Evolutionary conservation across 2,113 vertebrate genomes (phyloP).

Genomic region (Potamarius usumacintae): DNA sequence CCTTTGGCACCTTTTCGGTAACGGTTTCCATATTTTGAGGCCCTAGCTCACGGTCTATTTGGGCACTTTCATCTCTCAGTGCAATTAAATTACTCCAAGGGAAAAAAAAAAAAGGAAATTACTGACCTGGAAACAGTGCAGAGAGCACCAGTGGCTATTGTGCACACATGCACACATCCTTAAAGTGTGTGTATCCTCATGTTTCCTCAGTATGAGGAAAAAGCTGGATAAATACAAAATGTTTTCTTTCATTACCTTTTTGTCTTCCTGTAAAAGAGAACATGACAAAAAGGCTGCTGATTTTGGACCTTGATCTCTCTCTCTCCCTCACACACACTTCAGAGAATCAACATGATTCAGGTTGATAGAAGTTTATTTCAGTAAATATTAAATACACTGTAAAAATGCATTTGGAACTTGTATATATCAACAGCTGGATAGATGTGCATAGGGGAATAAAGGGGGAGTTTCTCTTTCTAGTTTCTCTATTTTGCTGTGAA

Average conservation of each 20-base stretch:
- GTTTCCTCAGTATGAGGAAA: constrained; percentile 38
- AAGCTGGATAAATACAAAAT: constrained; percentile 48
- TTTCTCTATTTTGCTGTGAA: background rate
- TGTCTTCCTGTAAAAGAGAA: constrained; percentile 36
- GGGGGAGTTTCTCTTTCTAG: background rate
- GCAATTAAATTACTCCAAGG: constrained; percentile 43
- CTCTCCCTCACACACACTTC: too few species aligned
- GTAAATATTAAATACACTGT: constrained; percentile 95
- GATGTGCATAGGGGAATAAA: constrained; percentile 17
- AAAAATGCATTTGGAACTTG: constrained; percentile 77
- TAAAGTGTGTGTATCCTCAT: background rate
- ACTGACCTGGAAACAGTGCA: constrained; percentile 53
- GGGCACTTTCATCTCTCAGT: constrained; percentile 29
- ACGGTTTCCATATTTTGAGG: too few species aligned
- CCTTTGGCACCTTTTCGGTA: too few species aligned
- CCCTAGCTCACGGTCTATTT: too few species aligned
- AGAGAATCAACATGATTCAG: constrained; percentile 65
- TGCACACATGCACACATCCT: constrained; percentile 1
- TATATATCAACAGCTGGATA: constrained; percentile 57
- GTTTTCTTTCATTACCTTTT: constrained; percentile 30
- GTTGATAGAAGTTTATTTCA: constrained; percentile 94
- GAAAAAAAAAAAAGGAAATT: constrained; percentile 16
- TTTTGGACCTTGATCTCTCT: too few species aligned
- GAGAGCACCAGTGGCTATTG: constrained; percentile 24
- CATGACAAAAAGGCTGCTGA: too few species aligned